phyloP scores from a whole-genome alignment of 2,888 invertebrate genomes.

The Agrilus cyanescens region DNA sequence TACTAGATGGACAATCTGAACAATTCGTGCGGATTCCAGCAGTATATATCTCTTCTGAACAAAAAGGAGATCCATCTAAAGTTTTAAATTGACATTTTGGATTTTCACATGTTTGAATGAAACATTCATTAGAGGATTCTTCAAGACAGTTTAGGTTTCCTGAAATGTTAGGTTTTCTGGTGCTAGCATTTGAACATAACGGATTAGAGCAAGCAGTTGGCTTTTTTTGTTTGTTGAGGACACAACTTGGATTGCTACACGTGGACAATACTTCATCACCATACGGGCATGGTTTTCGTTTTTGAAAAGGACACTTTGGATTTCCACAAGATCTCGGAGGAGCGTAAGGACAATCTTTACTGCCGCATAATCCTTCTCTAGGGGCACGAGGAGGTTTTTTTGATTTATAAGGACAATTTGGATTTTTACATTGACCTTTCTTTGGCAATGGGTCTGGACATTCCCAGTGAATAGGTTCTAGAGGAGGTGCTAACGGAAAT shows the following conservation, averaged over 20 bases:
- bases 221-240: no score
- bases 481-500: slow-evolving; percentile 24
- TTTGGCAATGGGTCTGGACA: slow-evolving; percentile 33
- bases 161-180: no score
- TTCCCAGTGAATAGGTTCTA: slow-evolving; percentile 35
- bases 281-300: no score
- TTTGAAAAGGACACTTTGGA: slow-evolving; percentile 17
- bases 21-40: no score
- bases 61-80: no score
- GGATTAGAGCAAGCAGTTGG: slow-evolving; percentile 16
- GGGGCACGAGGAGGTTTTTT: slow-evolving; percentile 23
- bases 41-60: no score
- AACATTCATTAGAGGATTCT: no score
- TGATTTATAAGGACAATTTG: slow-evolving; percentile 26
- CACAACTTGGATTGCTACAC: no score
- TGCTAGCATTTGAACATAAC: slow-evolving; percentile 11
- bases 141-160: no score
- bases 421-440: slow-evolving; percentile 29
- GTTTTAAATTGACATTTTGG: slow-evolving; percentile 10
- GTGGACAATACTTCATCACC: no score
- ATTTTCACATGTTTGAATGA: slow-evolving; percentile 9
- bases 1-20: no score
- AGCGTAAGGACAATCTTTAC: slow-evolving; percentile 26
- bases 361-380: slow-evolving; percentile 19
- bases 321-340: slow-evolving; percentile 21